Base-by-base conservation (phyloP, 2,113 vertebrate species). In the Ia io region DNA sequence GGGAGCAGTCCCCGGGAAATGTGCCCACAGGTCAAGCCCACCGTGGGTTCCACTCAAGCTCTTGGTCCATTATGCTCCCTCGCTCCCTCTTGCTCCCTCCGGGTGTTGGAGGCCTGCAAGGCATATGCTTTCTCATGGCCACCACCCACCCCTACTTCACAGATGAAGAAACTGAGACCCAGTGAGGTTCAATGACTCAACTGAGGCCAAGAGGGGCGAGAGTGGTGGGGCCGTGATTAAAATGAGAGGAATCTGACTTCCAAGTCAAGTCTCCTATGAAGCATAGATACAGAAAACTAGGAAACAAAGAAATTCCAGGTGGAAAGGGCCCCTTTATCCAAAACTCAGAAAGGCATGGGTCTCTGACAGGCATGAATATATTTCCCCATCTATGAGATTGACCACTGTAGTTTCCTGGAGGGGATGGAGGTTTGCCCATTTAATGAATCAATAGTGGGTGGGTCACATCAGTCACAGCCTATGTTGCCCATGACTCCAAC, bases 21-120 rank as follows among this genome's bases (percentile, higher is more conserved):
- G 8, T 1, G 6, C 28, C n/a, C 16, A 9, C 1, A 0, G 1
- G 12, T 6, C 32, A 30, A 65, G 40, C 0, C 20, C 18, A 18
- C 7, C 1, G 7, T 0, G 6, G 40, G 18, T 6, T 18, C 51
- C 8, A 3, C n/a, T 0, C 3, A 1, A 3, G 49, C 44, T 84
- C 44, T 65, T 1, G 18, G n/a, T 40, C 20, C 2, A 10, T 6
- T 0, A 63, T 9, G 25, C 4, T 6, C 25, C 70, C 47, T 40
- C 35, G 23, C 59, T 59, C 56, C 56, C 56, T 61, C 47, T 40
- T 28, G 23, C 56, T 56, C 53, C 56, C 23, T 61, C 23, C 1
- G 0, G 59, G 59, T 20, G 32, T 0, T 2, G 73, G 35, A 88
- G 8, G 13, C 28, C 51, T 56, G 11, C 2, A 14, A 23, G 17